Percentiles rank a stretch among this genome's conserved stretches.
Conservation (phyloP, 2,113 vertebrate species). For the Rhodinocichla rosea region DNA sequence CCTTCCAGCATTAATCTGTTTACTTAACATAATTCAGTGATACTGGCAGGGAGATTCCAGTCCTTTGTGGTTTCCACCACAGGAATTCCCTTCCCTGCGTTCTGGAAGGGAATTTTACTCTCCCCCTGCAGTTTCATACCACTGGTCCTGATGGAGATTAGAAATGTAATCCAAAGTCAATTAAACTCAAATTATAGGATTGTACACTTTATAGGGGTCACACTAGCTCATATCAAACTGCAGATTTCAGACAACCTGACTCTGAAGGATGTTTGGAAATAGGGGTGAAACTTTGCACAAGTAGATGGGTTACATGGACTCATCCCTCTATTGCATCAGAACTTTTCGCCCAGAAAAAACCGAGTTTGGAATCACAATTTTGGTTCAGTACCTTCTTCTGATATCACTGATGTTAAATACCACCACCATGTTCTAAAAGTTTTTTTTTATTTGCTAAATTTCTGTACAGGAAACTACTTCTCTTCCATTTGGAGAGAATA, state of each 20-base stretch:
- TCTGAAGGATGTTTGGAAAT: background rate
- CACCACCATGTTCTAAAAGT: background rate
- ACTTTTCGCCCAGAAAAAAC: background rate
- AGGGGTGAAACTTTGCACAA: background rate
- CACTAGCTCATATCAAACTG: background rate
- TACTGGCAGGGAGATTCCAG: background rate
- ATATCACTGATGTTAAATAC: background rate
- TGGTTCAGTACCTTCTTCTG: background rate
- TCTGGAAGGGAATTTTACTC: background rate
- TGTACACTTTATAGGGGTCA: background rate
- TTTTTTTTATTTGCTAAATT: background rate
- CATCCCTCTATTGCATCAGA: background rate
- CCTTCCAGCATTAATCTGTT: background rate
- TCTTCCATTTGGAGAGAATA: background rate
- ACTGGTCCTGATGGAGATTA: background rate
- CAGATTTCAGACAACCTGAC: background rate
- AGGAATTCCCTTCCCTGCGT: background rate
- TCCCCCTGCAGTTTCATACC: background rate
- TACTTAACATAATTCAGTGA: background rate
- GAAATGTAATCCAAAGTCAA: background rate
- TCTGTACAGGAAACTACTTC: background rate
- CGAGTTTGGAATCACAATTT: background rate
- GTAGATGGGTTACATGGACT: background rate
- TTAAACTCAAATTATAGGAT: background rate
- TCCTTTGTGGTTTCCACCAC: background rate